Percentiles rank a stretch among this genome's conserved stretches.
phyloP scores from a whole-genome alignment of 1,140 invertebrate genomes.

The Orussus abietinus region DNA sequence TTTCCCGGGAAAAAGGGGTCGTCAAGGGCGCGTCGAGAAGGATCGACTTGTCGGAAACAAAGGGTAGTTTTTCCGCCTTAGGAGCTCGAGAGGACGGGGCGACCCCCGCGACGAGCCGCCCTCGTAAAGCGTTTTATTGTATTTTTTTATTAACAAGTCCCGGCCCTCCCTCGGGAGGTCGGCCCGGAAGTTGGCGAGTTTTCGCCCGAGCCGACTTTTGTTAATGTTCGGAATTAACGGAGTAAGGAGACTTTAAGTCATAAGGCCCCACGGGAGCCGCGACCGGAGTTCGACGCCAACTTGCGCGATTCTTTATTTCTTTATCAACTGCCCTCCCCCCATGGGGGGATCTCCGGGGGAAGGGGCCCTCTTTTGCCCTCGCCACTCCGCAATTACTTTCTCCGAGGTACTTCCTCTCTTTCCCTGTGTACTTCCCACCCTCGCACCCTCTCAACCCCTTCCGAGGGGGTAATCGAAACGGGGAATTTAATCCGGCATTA shows the following conservation, averaged over 20 bases:
- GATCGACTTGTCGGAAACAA: too few species aligned
- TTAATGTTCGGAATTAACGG: slow-evolving; percentile 55
- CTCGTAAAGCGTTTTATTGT: slow-evolving; percentile 43
- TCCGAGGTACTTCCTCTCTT: slow-evolving; percentile 26
- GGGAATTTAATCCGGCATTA: too few species aligned
- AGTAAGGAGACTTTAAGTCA: slow-evolving; percentile 55
- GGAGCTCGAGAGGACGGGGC: slow-evolving; percentile 25
- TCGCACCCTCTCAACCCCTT: too few species aligned
- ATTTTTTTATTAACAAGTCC: slow-evolving; percentile 53
- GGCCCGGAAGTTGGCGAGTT: slow-evolving; percentile 44
- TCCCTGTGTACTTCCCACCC: not conserved
- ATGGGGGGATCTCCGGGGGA: not conserved
- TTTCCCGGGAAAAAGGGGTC: too few species aligned
- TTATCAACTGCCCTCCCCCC: slow-evolving; percentile 42
- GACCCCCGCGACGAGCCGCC: slow-evolving; percentile 17
- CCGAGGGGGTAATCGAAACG: too few species aligned
- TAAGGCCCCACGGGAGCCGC: slow-evolving; percentile 45
- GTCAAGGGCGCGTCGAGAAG: too few species aligned
- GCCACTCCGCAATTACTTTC: slow-evolving; percentile 33
- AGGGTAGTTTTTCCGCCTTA: too few species aligned
- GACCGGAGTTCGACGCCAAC: slow-evolving; percentile 46
- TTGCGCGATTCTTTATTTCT: slow-evolving; percentile 54
- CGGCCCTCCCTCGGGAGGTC: slow-evolving; percentile 30
- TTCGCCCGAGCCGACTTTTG: slow-evolving; percentile 54
- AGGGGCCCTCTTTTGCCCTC: slow-evolving; percentile 19